Evolutionary conservation across 2,888 invertebrate genomes (phyloP).

Genomic region (Drosophila sordidula): DNA sequence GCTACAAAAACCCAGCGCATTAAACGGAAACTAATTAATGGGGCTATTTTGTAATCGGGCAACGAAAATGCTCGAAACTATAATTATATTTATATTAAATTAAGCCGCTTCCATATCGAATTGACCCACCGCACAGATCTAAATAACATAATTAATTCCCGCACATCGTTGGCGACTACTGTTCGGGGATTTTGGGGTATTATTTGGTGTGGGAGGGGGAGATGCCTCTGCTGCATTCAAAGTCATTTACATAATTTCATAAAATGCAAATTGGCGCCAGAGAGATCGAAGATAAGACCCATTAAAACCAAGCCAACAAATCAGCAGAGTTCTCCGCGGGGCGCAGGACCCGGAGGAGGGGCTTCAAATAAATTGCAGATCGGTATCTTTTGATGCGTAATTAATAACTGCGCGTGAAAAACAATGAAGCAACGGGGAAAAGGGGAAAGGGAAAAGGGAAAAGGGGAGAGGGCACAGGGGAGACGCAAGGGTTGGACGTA

Average conservation of each 20-base stretch:
- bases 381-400: constrained; percentile 79
- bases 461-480: too few relatives aligned
- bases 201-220: too few relatives aligned
- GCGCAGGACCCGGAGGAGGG: neutral
- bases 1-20: neutral
- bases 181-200: constrained; percentile 12
- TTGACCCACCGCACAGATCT: constrained; percentile 47
- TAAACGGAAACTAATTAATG: constrained; percentile 21
- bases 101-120: constrained; percentile 26
- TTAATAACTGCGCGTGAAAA: constrained; percentile 68
- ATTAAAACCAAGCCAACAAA: constrained; percentile 60
- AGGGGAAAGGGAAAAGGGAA: constrained; percentile 6
- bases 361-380: constrained; percentile 64
- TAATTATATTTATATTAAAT: constrained; percentile 46
- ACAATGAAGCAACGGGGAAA: constrained; percentile 10
- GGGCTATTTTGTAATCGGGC: constrained; percentile 12
- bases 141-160: constrained; percentile 66
- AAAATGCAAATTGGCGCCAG: constrained; percentile 65
- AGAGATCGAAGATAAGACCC: constrained; percentile 63
- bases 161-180: constrained; percentile 46
- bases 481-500: constrained; percentile 24
- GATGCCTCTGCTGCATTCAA: constrained; percentile 15
- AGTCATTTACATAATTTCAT: constrained; percentile 73
- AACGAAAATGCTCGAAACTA: constrained; percentile 5
- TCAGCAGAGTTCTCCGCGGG: constrained; percentile 36